These are phyloP conservation scores for Portunus trituberculatus DNA, from an alignment of 1,140 invertebrate species.

Conservation along the genomic window DNA sequence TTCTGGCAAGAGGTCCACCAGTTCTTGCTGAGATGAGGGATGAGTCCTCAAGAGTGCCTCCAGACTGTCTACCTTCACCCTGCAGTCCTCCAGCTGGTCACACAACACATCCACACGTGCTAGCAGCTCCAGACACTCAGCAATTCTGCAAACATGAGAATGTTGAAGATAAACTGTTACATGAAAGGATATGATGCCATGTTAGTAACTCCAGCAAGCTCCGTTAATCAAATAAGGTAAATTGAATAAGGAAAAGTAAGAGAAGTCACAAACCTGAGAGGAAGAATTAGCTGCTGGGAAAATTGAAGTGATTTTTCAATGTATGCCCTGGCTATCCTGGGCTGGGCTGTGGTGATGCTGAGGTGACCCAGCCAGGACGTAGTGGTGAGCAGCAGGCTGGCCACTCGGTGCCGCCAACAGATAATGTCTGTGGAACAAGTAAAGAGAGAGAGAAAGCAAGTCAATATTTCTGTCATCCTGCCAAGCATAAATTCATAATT, in stretches of 20 bases:
- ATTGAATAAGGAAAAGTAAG: background rate
- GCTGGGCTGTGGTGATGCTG: conserved; percentile 68
- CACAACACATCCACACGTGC: conserved; percentile 72
- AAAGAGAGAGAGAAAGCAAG: background rate
- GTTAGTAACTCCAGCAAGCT: background rate
- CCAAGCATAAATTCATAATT: too few species aligned
- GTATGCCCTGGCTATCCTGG: conserved; percentile 68
- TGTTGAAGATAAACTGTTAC: too few species aligned
- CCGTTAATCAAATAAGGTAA: background rate
- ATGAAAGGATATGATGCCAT: background rate
- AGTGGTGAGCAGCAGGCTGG: conserved; percentile 66
- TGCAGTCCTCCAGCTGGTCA: conserved; percentile 74
- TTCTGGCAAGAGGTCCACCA: conserved; percentile 26
- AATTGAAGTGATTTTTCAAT: conserved; percentile 66
- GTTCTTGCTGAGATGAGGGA: conserved; percentile 23
- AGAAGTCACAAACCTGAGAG: conserved; percentile 53
- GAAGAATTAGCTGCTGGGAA: conserved; percentile 63
- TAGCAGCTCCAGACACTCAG: conserved; percentile 59
- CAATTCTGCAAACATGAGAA: conserved; percentile 58
- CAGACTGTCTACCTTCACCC: conserved; percentile 72
- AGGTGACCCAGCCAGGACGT: conserved; percentile 62
- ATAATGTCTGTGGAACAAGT: conserved; percentile 35
- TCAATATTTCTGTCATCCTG: too few species aligned
- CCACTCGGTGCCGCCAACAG: conserved; percentile 66
- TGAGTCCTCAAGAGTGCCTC: conserved; percentile 46